Conservation (phyloP, 2,888 invertebrate genomes). For the Philhelius pedissequus region DNA sequence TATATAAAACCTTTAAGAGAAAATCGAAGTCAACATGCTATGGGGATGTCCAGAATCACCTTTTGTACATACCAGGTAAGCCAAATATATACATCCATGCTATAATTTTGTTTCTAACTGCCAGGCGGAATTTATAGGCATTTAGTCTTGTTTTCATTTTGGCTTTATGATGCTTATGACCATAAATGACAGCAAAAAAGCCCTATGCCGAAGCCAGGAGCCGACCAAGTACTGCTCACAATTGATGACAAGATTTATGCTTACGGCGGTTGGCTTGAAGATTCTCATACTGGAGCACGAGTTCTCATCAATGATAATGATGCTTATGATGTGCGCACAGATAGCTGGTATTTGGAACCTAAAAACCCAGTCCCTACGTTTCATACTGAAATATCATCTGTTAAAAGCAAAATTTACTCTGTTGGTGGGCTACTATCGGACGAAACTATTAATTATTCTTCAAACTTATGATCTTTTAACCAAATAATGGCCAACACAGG, state of each 20-base stretch:
- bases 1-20: slow-evolving; percentile 81
- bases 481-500: slow-evolving; percentile 81
- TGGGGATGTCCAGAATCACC: slow-evolving; percentile 78
- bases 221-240: slow-evolving; percentile 85
- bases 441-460: slow-evolving; percentile 84
- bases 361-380: slow-evolving; percentile 85
- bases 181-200: slow-evolving; percentile 81
- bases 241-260: no score
- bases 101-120: neutral
- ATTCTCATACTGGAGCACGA: no score
- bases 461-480: slow-evolving; percentile 84
- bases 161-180: slow-evolving; percentile 80
- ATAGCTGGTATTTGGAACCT: slow-evolving; percentile 82
- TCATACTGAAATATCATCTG: slow-evolving; percentile 84
- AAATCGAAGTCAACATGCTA: slow-evolving; percentile 83
- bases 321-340: slow-evolving; percentile 81
- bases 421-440: slow-evolving; percentile 85
- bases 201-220: slow-evolving; percentile 82
- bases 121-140: slow-evolving; percentile 77
- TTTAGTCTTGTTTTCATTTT: slow-evolving; percentile 79
- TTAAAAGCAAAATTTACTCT: slow-evolving; percentile 83
- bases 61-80: slow-evolving; percentile 76
- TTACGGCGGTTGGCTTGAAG: no score
- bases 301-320: no score
- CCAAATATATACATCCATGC: neutral